Base-by-base conservation (phyloP, 1,140 invertebrate genomes). In the Chelonus insularis region DNA sequence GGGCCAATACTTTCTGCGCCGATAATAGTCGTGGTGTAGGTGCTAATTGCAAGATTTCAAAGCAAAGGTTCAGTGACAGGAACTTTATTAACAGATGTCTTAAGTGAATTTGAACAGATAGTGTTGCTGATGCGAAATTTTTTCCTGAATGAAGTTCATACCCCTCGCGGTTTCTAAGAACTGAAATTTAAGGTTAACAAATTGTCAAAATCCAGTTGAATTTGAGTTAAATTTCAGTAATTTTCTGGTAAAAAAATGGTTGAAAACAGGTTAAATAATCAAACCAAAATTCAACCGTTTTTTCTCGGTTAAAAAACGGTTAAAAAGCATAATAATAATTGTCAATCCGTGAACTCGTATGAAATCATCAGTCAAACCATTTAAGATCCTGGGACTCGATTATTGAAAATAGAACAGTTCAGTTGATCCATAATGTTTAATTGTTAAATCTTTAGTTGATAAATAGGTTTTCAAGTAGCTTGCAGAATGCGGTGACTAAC, bases 11-110 rank as follows among this genome's bases (percentile, higher is more conserved):
- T n/a, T n/a, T n/a, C n/a, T n/a, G n/a, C n/a, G n/a, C n/a, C n/a
- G n/a, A n/a, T n/a, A n/a, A n/a, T n/a, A n/a, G n/a, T n/a, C n/a
- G n/a, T n/a, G n/a, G n/a, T n/a, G n/a, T n/a, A n/a, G n/a, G n/a
- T n/a, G n/a, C n/a, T 57, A 14, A 57, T 41, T 14, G 55, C 55
- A 4, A 57, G 55, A 43, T 57, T 57, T n/a, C n/a, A n/a, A n/a
- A n/a, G n/a, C n/a, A n/a, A n/a, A n/a, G n/a, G n/a, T n/a, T n/a
- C n/a, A n/a, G 11, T 20, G 21, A 39, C 55, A 3, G 36, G 11
- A 43, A 39, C 6, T 5, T 29, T 23, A 25, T 11, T 57, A 29
- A 57, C 37, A 0, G 34, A 57, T 43, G 36, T 57, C 21, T 16
- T 43, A 9, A 37, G 20, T 25, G 37, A 57, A 43, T 57, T 2